Percentiles rank a stretch among this genome's conserved stretches.
These are phyloP conservation scores for Rhingia rostrata DNA, from an alignment of 2,888 invertebrate genomes.

Conservation along the genomic window DNA sequence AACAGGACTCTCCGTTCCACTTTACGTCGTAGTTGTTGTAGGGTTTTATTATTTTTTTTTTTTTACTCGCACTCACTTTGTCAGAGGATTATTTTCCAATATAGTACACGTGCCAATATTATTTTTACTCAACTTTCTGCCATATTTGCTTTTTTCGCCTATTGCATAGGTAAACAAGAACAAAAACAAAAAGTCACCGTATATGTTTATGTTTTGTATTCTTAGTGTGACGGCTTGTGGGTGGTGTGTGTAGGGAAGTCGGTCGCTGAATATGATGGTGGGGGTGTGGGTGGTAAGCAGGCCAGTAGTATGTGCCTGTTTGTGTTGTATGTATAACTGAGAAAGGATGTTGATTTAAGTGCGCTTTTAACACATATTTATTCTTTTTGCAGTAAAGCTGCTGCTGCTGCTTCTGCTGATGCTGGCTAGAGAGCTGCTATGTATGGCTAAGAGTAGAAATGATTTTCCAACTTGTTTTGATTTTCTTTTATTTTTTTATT, in stretches of 20 bases:
- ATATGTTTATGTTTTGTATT: conserved; percentile 70
- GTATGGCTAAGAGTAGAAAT: conserved; percentile 58
- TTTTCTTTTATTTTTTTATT: conserved; percentile 38
- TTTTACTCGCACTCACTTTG: conserved; percentile 34
- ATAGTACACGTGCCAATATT: conserved; percentile 69
- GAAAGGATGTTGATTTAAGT: conserved; percentile 73
- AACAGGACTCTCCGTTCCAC: conserved; percentile 54
- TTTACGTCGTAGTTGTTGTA: conserved; percentile 41
- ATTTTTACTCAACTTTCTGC: conserved; percentile 70
- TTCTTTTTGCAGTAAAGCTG: conserved; percentile 58
- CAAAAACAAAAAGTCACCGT: conserved; percentile 62
- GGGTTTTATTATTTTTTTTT: conserved; percentile 26
- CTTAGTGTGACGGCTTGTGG: conserved; percentile 64
- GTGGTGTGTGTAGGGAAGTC: conserved; percentile 35
- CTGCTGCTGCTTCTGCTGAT: conserved; percentile 45
- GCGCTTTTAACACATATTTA: conserved; percentile 74
- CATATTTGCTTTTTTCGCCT: conserved; percentile 68
- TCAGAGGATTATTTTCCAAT: conserved; percentile 70
- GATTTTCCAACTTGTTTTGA: conserved; percentile 66
- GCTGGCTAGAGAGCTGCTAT: conserved; percentile 35
- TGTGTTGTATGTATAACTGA: conserved; percentile 52
- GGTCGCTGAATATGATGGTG: conserved; percentile 14
- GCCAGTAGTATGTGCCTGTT: conserved; percentile 62
- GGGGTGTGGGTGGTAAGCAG: conserved; percentile 11
- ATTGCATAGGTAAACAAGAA: conserved; percentile 60